Base-by-base conservation (phyloP, 2,113 vertebrate species). In the Phainopepla nitens region DNA sequence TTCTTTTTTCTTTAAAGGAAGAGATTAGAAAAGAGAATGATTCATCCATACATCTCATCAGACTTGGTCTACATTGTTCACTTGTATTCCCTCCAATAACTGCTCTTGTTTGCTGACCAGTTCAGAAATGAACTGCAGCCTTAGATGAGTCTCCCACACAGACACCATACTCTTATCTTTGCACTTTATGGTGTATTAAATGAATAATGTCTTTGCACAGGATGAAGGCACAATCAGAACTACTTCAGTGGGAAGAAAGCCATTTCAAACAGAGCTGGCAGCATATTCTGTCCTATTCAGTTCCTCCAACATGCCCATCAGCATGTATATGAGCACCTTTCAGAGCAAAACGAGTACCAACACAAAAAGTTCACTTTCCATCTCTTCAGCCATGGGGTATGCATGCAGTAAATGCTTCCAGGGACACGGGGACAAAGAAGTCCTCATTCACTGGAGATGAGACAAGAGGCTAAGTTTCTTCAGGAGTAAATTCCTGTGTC, bases 141-240 rank as follows among this genome's bases (percentile, higher is more conserved):
- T 90, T 60, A 94, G 64, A 85, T 2, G 11, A 81, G 68, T 78
- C 47, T 25, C 92, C 19, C 75, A 75, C 82, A 86, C 44, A 78
- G 93, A 90, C 75, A 90, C 76, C 44, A 11, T 78, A 64, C 76
- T 92, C 91, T 93, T 86, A 90, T 87, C 93, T 90, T 94, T 82
- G 50, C 24, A 62, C 79, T 93, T 87, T 44, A 85, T 51, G 36
- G 42, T 82, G 42, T 70, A 70, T 73, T 80, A 94, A 91, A 94
- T 95, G 42, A 91, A 93, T 76, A 91, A 76, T 77, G 36, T 87
- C 73, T 80, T 85, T 82, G 61, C 51, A 54, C 58, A 42, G 78
- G 68, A 80, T 80, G 66, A 84, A 91, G 78, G 81, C 10, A 7
- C 25, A 72, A 91, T 81, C 57, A 89, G 57, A 91, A 85, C 23